Evolutionary conservation across 2,113 vertebrate species (phyloP), one percentile per base, ranked within the genome.

Genomic region (Macrotus californicus): DNA sequence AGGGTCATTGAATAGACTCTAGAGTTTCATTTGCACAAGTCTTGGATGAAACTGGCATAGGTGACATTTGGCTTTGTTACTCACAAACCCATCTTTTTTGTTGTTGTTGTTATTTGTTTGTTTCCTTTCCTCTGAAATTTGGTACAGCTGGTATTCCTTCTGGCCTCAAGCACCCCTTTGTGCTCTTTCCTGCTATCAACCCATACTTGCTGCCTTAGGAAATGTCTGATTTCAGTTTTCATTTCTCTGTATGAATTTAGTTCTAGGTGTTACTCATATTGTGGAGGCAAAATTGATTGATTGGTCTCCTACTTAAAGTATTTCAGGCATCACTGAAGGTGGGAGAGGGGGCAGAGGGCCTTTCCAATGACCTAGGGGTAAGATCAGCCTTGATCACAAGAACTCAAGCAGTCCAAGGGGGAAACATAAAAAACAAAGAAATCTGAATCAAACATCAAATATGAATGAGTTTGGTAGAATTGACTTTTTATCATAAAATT

Each of bases 271-370:
- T 97, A 96, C 96, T 97, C 97, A 97, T 96, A 97, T 97, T 97
- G 97, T 97, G 96, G 97, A 97, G 96, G 97, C 96, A 97, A 97
- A 95, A 97, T 95, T 97, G 97, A 97, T 97, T 97, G 97, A 97
- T 66, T 97, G 79, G 69, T 97, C 97, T 97, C 97, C 97, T 97
- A 97, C 97, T 97, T 97, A 97, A 97, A 97, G 97, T 97, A 97
- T 97, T 97, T 97, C 93, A 97, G 96, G 97, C 93, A 97, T 97
- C 95, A 96, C 93, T 95, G 97, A 97, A 93, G 97, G 97, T 97
- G 96, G 95, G 83, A 97, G 94, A 97, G 96, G 96, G 89, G 95
- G 97, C 82, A 97, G 96, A 97, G 93, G 96, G 95, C 89, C 95
- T 97, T 96, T 66, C 94, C 94, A 96, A 80, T 96, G 95, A 97